Evolutionary conservation across 2,797 vertebrate genomes (phyloP).

Genomic region (Cossypha niveicapilla): DNA sequence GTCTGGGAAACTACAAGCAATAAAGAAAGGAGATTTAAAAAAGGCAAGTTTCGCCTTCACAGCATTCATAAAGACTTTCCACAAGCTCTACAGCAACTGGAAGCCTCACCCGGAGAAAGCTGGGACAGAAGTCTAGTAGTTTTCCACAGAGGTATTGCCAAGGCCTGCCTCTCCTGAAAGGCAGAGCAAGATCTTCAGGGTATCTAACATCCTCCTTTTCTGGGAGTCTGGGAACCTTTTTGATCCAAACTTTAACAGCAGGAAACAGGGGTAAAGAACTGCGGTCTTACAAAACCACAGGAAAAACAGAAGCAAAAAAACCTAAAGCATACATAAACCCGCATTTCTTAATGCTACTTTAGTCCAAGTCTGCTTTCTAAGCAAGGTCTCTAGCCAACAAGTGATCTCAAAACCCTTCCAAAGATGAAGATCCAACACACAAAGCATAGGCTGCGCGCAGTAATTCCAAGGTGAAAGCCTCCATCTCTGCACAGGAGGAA

Average conservation of each 20-base stretch:
- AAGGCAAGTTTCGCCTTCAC: neutral
- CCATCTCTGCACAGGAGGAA: fast-evolving
- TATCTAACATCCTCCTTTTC: neutral
- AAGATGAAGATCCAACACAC: fast-evolving
- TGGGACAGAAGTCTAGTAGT: neutral
- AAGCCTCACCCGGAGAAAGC: neutral
- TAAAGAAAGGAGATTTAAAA: neutral
- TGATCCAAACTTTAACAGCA: neutral
- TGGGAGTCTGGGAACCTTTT: neutral
- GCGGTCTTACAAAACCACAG: neutral
- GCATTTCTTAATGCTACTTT: fast-evolving
- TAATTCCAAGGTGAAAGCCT: neutral
- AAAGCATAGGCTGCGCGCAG: fast-evolving
- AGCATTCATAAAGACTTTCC: neutral
- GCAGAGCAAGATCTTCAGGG: neutral
- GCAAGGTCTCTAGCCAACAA: neutral
- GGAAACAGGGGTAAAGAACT: neutral
- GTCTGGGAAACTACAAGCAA: neutral
- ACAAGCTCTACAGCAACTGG: neutral
- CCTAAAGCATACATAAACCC: fast-evolving
- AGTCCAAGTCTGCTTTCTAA: neutral
- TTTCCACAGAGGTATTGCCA: neutral
- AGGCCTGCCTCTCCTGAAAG: neutral
- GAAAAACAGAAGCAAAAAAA: neutral
- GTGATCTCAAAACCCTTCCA: neutral